phyloP scores from a whole-genome alignment of 2,797 vertebrate genomes.

The Hippocampus kuda region DNA sequence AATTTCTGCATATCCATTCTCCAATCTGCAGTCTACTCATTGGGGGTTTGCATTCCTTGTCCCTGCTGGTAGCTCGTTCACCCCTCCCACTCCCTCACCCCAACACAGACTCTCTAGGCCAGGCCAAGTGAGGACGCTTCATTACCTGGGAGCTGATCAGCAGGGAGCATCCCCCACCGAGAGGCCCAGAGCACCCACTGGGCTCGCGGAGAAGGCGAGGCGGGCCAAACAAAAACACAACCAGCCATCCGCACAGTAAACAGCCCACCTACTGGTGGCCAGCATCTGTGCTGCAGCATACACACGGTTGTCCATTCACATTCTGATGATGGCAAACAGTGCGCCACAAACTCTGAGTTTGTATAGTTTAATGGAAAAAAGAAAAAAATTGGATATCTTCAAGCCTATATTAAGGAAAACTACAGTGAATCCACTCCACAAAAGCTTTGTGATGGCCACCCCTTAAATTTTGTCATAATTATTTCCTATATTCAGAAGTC shows the following conservation, averaged over 20 bases:
- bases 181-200: conserved; percentile 42
- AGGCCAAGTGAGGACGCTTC: conserved; percentile 53
- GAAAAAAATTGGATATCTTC: not conserved
- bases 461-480: too few relatives aligned
- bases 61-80: conserved; percentile 67
- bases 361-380: not conserved
- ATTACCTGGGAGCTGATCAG: conserved; percentile 63
- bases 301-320: conserved; percentile 45
- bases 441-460: not conserved
- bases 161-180: conserved; percentile 45
- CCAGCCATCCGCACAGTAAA: conserved; percentile 61
- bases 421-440: not conserved
- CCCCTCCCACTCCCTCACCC: conserved; percentile 55
- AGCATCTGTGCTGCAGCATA: conserved; percentile 57
- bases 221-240: conserved; percentile 66
- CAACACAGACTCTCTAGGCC: conserved; percentile 25
- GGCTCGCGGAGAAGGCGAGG: conserved; percentile 50
- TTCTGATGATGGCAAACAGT: conserved; percentile 50
- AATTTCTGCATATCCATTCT: conserved; percentile 16
- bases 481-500: not conserved
- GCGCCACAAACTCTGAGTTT: conserved; percentile 12
- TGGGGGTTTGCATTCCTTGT: conserved; percentile 55
- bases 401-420: not conserved
- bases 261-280: conserved; percentile 59
- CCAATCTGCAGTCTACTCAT: conserved; percentile 40